Percentiles rank a stretch among this genome's conserved stretches.
These are phyloP conservation scores for Peromyscus maniculatus DNA, from an alignment of 2,113 vertebrate genomes.

Conservation along the genomic window DNA sequence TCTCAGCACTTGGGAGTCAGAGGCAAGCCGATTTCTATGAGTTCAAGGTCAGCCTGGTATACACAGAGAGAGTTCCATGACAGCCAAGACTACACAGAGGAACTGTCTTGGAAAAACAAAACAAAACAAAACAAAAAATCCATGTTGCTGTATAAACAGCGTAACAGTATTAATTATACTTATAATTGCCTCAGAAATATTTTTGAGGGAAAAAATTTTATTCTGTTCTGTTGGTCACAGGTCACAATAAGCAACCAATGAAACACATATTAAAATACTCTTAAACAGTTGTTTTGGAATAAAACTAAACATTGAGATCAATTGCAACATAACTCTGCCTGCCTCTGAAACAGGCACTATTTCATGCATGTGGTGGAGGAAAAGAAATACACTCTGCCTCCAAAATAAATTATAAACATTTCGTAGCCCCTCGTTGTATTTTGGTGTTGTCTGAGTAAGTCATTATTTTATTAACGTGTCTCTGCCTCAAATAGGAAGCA, in stretches of 20 bases:
- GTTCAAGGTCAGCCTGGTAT: background rate
- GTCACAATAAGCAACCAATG: background rate
- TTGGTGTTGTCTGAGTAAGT: background rate
- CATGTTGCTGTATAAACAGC: background rate
- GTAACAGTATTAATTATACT: background rate
- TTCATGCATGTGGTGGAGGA: too few relatives aligned
- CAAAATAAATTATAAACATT: background rate
- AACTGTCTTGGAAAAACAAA: background rate
- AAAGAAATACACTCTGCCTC: background rate
- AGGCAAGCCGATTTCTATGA: background rate
- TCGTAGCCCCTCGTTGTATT: background rate
- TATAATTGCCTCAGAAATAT: background rate
- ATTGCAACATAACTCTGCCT: background rate
- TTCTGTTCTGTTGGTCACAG: background rate
- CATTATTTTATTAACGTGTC: slow-evolving; percentile 1
- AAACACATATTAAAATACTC: background rate
- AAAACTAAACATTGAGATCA: background rate
- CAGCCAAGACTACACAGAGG: background rate
- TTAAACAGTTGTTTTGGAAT: background rate
- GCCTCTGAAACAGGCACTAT: background rate
- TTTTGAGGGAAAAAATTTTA: background rate
- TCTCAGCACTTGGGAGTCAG: background rate
- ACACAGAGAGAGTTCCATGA: background rate
- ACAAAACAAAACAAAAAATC: background rate
- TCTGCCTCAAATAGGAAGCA: background rate